Conservation (phyloP, 2,797 vertebrate genomes). For the Cryptoprocta ferox region DNA sequence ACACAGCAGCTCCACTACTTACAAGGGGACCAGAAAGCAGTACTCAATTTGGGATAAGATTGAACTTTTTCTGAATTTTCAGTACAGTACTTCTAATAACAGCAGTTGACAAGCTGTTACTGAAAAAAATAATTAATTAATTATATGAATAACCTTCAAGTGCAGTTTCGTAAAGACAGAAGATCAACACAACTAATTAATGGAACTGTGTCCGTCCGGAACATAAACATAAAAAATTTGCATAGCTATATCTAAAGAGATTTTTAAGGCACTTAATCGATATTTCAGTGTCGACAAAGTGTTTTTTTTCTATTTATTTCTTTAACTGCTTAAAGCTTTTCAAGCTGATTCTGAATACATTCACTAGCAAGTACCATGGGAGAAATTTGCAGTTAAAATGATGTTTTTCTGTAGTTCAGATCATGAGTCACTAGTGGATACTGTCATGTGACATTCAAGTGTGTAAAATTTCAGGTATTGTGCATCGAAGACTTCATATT, state of each 20-base stretch:
- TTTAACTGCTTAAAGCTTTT: slow-evolving; percentile 89
- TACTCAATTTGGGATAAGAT: slow-evolving; percentile 87
- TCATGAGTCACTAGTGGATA: slow-evolving; percentile 50
- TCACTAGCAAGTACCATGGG: slow-evolving; percentile 82
- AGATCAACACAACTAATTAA: slow-evolving; percentile 85
- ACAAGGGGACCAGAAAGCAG: slow-evolving; percentile 92
- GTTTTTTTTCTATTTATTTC: slow-evolving; percentile 83
- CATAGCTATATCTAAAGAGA: slow-evolving; percentile 98
- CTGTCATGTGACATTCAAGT: slow-evolving; percentile 78
- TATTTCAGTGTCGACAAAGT: slow-evolving; percentile 89
- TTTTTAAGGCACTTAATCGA: slow-evolving; percentile 97
- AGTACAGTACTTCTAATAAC: slow-evolving; percentile 87
- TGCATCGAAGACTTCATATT: slow-evolving; percentile 64
- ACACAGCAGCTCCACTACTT: slow-evolving; percentile 94
- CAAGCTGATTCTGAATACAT: slow-evolving; percentile 82
- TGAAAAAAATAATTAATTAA: slow-evolving; percentile 80
- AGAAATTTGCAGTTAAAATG: slow-evolving; percentile 78
- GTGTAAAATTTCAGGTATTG: slow-evolving; percentile 77
- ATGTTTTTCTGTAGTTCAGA: slow-evolving; percentile 71
- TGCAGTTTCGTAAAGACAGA: slow-evolving; percentile 86
- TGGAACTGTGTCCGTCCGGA: slow-evolving; percentile 88
- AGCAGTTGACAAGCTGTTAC: slow-evolving; percentile 85
- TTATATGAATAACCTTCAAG: slow-evolving; percentile 83
- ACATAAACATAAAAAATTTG: slow-evolving; percentile 95
- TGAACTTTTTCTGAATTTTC: slow-evolving; percentile 82